phyloP scores from a whole-genome alignment of 2,113 vertebrate species.

The Tiliqua scincoides region DNA sequence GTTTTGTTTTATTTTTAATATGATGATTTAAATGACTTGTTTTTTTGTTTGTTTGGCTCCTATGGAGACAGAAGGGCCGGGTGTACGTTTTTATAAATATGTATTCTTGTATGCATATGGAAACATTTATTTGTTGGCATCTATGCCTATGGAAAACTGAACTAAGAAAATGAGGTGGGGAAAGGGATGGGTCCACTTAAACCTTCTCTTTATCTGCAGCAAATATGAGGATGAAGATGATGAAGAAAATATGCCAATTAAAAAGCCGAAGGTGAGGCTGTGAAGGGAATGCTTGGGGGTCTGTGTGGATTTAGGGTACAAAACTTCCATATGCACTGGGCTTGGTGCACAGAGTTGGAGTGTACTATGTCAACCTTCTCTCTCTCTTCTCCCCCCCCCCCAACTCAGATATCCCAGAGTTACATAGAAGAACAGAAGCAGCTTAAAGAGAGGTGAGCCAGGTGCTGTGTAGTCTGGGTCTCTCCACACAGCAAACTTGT shows the following conservation, averaged over 20 bases:
- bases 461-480: background rate
- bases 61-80: too few relatives aligned
- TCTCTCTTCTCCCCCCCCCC: background rate
- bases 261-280: conserved; percentile 46
- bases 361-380: background rate
- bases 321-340: background rate
- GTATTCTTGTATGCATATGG: too few relatives aligned
- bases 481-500: background rate
- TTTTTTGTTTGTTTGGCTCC: too few relatives aligned
- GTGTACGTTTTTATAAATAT: too few relatives aligned
- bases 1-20: too few relatives aligned
- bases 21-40: too few relatives aligned
- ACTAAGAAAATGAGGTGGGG: background rate
- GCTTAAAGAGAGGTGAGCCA: conserved; percentile 83
- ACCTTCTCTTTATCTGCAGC: conserved; percentile 60
- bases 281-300: too few relatives aligned
- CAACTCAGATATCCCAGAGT: conserved; percentile 76
- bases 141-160: background rate
- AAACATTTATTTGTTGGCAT: background rate
- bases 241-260: conserved; percentile 71
- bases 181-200: background rate
- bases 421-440: conserved; percentile 88
- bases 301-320: background rate
- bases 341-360: background rate
- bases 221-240: conserved; percentile 89